A percentile compares a stretch with the other conserved stretches of the same genome.
Evolutionary conservation across 2,888 invertebrate genomes (phyloP).

Genomic region (Drosophila neonasuta): DNA sequence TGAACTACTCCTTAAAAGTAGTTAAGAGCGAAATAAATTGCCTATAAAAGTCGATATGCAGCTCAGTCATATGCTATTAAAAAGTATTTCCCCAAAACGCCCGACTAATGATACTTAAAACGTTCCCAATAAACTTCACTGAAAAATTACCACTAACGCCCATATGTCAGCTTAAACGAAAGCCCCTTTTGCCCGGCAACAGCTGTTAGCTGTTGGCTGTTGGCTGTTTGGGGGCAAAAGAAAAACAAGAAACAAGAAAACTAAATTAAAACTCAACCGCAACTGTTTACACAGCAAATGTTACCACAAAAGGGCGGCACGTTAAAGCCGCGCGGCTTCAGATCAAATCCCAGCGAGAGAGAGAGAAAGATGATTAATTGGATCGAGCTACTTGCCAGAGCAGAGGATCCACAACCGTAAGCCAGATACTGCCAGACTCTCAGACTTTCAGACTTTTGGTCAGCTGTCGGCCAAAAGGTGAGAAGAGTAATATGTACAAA

Average conservation of each 20-base stretch:
- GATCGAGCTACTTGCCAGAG: slow-evolving; percentile 56
- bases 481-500: slow-evolving; percentile 77
- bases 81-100: slow-evolving; percentile 33
- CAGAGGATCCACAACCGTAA: slow-evolving; percentile 27
- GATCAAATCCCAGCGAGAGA: slow-evolving; percentile 49
- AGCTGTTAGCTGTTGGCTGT: slow-evolving; percentile 41
- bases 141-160: slow-evolving; percentile 74
- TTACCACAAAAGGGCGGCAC: slow-evolving; percentile 69
- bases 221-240: slow-evolving; percentile 26
- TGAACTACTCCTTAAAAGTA: not conserved
- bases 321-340: slow-evolving; percentile 29
- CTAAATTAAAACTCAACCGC: slow-evolving; percentile 74
- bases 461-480: slow-evolving; percentile 52
- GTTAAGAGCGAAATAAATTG: slow-evolving; percentile 5
- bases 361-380: slow-evolving; percentile 67
- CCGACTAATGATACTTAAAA: slow-evolving; percentile 48
- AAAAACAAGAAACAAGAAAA: slow-evolving; percentile 59
- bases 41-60: not conserved
- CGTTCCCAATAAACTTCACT: slow-evolving; percentile 66
- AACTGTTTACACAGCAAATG: slow-evolving; percentile 78
- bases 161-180: slow-evolving; percentile 74
- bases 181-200: slow-evolving; percentile 55
- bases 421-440: slow-evolving; percentile 3
- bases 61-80: slow-evolving; percentile 28
- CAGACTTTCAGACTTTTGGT: slow-evolving; percentile 25